Base-by-base conservation (phyloP, 2,797 vertebrate genomes). In the Prionace glauca region DNA sequence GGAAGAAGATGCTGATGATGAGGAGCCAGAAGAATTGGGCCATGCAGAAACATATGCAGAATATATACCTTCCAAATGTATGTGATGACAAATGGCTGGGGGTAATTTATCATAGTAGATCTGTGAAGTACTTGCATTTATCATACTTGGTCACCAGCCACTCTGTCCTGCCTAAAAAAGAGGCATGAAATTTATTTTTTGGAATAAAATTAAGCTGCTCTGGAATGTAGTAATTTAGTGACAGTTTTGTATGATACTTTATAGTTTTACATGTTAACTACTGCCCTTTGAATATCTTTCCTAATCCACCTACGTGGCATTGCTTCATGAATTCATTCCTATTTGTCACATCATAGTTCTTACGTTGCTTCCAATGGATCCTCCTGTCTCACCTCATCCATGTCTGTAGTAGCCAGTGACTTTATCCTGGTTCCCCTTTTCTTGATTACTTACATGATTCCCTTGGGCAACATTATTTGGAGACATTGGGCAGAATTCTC, bases 31-130 rank as follows among this genome's bases (percentile, higher is more conserved):
- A 95, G 99, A 99, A 97, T 95, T 99, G 96, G 99, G 99, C 95
- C 99, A 99, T 56, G 97, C 98, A 0, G 99, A 99, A 97, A 99
- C 99, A 65, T 99, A 99, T 0, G 98, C 99, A 0, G 99, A 99
- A 96, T 99, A 99, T 91, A 96, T 97, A 96, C 99, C 99, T 1
- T 99, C 99, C 20, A 99, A 99, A 97, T 99, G 99, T 99, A 97
- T 98, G 98, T 96, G 22, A 0, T 74, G 3, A 41, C 22, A 74
- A 91, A 86, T 91, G 45, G 74, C 95, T 67, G 5, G n/a, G 29
- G n/a, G 9, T 69, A 65, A 69, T 92, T 92, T 67, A 2, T 69
- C 65, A 10, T 92, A 62, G 62, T 91, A 67, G 32, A 91, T 91
- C n/a, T 91, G 20, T 92, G 62, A 69, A 36, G 18, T 69, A 24